Conservation (phyloP, 2,113 vertebrate species). For the Eublepharis macularius region DNA sequence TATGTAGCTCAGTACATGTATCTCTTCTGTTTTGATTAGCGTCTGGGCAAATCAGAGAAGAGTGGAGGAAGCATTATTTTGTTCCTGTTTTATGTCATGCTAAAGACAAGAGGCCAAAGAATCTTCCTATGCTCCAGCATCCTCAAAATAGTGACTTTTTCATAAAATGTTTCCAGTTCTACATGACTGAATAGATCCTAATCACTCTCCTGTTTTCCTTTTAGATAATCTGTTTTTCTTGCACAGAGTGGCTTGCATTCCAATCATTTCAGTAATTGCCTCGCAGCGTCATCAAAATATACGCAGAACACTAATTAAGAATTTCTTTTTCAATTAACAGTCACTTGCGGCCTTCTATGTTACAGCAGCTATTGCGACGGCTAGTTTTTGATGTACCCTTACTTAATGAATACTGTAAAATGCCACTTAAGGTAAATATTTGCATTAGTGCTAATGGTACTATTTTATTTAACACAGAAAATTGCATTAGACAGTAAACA, state of each 20-base stretch:
- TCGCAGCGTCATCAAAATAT: not conserved
- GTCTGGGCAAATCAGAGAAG: not conserved
- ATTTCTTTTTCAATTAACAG: slow-evolving; percentile 65
- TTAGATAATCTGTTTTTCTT: not conserved
- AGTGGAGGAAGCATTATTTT: not conserved
- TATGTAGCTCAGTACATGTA: not conserved
- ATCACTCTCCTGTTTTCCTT: not conserved
- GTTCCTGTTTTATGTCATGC: not conserved
- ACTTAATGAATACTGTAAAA: slow-evolving; percentile 97
- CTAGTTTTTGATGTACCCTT: slow-evolving; percentile 97
- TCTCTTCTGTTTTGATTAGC: not conserved
- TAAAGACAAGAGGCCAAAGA: not conserved
- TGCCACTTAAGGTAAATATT: slow-evolving; percentile 93
- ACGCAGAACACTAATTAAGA: not conserved
- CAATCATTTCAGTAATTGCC: not conserved
- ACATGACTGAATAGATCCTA: not conserved
- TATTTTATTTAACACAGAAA: too few species aligned
- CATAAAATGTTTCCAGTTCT: not conserved
- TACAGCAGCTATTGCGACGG: slow-evolving; percentile 92
- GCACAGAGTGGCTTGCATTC: not conserved
- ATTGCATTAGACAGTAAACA: too few species aligned
- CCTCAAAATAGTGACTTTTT: not conserved
- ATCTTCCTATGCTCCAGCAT: not conserved
- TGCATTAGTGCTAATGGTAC: not conserved
- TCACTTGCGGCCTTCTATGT: slow-evolving; percentile 94